Evolutionary conservation across 2,113 vertebrate species (phyloP).

Genomic region (Leptocoma aspasia): DNA sequence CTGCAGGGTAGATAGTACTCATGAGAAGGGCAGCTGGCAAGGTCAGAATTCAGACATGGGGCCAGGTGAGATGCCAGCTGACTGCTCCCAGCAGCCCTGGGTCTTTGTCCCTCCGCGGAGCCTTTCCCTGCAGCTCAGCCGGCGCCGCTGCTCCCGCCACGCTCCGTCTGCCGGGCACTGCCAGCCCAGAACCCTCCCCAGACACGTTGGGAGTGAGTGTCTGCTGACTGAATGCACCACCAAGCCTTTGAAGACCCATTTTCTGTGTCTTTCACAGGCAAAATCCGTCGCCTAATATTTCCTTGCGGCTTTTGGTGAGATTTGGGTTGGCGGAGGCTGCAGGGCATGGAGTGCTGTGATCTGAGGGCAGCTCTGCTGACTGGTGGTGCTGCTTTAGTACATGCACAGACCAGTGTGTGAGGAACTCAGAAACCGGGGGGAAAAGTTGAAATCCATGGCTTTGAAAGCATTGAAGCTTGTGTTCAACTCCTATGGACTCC

Average conservation of each 20-base stretch:
- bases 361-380: not conserved
- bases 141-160: fast-evolving
- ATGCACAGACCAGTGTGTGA: not conserved
- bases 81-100: not conserved
- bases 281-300: fast-evolving
- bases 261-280: not conserved
- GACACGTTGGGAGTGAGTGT: not conserved
- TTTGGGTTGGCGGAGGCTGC: not conserved
- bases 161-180: not conserved
- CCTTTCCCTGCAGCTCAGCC: fast-evolving
- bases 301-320: not conserved
- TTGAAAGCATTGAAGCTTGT: not conserved
- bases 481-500: not conserved
- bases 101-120: fast-evolving
- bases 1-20: not conserved
- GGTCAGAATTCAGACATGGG: fast-evolving
- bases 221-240: not conserved
- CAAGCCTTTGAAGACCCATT: not conserved
- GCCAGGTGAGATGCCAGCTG: fast-evolving
- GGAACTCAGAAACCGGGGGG: not conserved
- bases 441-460: not conserved
- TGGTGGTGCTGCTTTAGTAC: not conserved
- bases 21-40: not conserved
- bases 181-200: not conserved
- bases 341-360: not conserved